Evolutionary conservation across 1,140 invertebrate species (phyloP), one percentile per base, ranked within the genome.

Genomic region (Lerema accius): DNA sequence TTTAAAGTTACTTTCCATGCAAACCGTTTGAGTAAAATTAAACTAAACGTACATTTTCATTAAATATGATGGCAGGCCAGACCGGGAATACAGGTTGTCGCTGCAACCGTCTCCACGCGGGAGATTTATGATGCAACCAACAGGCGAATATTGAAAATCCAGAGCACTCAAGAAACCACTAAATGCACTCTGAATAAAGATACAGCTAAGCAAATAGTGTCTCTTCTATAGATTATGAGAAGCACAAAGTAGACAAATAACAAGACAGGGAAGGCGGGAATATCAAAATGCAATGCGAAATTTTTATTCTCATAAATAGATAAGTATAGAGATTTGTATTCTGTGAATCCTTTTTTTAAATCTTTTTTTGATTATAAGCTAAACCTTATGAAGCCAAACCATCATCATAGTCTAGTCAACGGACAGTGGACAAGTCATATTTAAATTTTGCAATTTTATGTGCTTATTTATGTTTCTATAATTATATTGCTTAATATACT

Each of bases 121-220:
- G 81, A 86, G 85, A 88, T 88, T 88, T 88, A 88, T 85, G 83
- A 81, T 82, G 71, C 76, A 72, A 73, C 82, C 83, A 83, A 84
- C 80, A 86, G 74, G 82, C 85, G 82, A 84, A 88, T 88, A 88
- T 88, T 88, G 85, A 86, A 88, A 86, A 86, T 84, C 73, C 78
- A 80, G 69, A 82, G 71, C 75, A 79, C 73, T 84, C 81, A 69
- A 69, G 78, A 79, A 85, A 82, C 84, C 81, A 68, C 84, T 78
- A 75, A 73, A 80, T 85, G 69, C 78, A 82, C 73, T 78, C 69
- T 77, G 75, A 80, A 79, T 80, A 71, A 71, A 84, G 71, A 70
- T 56, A 42, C 58, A 69, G 72, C 42, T 67, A 64, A 67, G 67
- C 67, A 66, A 79, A 60, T 62, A 65, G 58, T 45, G 28, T 73